These are phyloP conservation scores for Chelmon rostratus DNA, from an alignment of 2,797 vertebrate species.

Conservation along the genomic window DNA sequence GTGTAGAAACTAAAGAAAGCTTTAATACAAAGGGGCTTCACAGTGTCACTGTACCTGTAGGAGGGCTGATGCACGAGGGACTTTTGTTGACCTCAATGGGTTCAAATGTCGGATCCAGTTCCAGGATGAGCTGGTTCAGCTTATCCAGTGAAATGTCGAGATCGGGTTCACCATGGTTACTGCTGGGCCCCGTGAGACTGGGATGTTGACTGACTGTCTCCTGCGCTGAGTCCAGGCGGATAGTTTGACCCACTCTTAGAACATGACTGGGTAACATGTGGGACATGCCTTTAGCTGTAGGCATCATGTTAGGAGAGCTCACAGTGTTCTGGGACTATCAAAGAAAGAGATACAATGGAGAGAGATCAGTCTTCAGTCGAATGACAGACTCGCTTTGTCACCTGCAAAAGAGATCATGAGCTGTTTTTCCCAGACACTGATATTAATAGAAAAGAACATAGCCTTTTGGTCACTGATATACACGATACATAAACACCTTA, in stretches of 20 bases:
- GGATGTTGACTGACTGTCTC: constrained; percentile 46
- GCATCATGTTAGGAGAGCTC: constrained; percentile 71
- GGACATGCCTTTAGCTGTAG: constrained; percentile 81
- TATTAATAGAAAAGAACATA: neutral
- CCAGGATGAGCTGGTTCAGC: constrained; percentile 92
- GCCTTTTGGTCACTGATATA: neutral
- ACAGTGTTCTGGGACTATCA: constrained; percentile 38
- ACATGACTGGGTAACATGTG: constrained; percentile 87
- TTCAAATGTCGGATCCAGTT: constrained; percentile 93
- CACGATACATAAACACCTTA: neutral
- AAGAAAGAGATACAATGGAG: constrained; percentile 48
- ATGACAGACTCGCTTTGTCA: constrained; percentile 27
- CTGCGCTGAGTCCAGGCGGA: constrained; percentile 72
- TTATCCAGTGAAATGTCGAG: constrained; percentile 89
- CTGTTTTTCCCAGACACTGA: constrained; percentile 26
- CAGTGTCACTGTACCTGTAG: constrained; percentile 66
- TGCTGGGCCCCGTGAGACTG: constrained; percentile 27
- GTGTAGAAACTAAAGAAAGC: neutral
- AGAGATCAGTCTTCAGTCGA: constrained; percentile 36
- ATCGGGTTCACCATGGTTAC: constrained; percentile 68
- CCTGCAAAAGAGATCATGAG: constrained; percentile 1
- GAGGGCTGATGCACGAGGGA: constrained; percentile 38
- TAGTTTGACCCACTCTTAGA: constrained; percentile 86
- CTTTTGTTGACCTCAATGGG: constrained; percentile 71
- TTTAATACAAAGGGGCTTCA: neutral